Conservation (phyloP, 2,113 vertebrate genomes). For the Hymenochirus boettgeri region DNA sequence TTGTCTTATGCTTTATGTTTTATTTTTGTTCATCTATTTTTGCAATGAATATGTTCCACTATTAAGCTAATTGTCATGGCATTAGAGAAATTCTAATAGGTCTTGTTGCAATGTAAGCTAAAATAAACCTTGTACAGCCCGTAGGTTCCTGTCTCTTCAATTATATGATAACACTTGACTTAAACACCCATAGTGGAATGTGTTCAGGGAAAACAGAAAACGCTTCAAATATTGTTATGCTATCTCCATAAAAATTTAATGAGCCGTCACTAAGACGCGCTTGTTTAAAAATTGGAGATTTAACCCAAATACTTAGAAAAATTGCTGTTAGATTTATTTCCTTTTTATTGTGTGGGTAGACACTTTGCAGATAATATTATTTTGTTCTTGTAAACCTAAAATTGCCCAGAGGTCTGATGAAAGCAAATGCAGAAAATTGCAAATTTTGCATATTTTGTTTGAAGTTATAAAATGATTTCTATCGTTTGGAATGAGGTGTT, state of each 20-base stretch:
- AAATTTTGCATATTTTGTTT: neutral
- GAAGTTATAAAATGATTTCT: neutral
- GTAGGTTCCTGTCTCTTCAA: slow-evolving; percentile 2
- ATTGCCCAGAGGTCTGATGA: neutral
- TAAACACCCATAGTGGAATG: neutral
- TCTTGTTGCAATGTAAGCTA: neutral
- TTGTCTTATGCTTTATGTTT: no score
- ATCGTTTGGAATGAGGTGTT: no score
- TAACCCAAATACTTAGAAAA: neutral
- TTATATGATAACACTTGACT: slow-evolving; percentile 7
- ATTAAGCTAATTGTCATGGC: neutral
- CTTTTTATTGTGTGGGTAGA: neutral
- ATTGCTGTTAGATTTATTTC: neutral
- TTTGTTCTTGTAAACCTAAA: neutral
- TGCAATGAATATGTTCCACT: neutral
- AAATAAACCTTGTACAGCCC: neutral
- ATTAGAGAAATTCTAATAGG: neutral
- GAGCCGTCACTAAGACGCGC: neutral
- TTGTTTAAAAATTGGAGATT: neutral
- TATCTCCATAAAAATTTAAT: neutral
- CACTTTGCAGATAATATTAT: neutral
- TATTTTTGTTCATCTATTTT: no score
- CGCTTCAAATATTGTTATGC: neutral
- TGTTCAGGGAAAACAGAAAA: neutral
- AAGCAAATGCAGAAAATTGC: neutral